Evolutionary conservation across 2,797 vertebrate genomes (phyloP).

Genomic region (Enteromius mattozi): DNA sequence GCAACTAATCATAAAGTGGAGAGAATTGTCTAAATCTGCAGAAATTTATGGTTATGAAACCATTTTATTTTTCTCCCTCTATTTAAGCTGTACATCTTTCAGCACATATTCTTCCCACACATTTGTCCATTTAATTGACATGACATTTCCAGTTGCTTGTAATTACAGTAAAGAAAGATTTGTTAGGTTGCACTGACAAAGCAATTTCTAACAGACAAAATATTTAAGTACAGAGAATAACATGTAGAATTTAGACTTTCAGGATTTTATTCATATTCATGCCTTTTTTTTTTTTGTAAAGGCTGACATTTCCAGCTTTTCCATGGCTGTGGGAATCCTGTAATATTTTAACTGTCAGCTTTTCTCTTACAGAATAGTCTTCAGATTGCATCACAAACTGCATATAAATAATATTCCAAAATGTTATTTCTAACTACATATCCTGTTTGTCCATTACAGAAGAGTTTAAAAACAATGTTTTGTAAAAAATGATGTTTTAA

Average conservation of each 20-base stretch:
- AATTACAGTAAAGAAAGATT: not conserved
- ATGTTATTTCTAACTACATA: not conserved
- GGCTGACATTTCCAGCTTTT: not conserved
- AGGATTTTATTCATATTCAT: not conserved
- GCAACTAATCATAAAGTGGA: not conserved
- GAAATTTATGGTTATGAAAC: not conserved
- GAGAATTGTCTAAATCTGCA: not conserved
- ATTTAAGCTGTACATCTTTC: not conserved
- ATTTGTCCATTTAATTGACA: not conserved
- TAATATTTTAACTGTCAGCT: not conserved
- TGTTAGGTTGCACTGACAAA: not conserved
- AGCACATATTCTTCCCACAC: not conserved
- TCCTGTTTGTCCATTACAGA: not conserved
- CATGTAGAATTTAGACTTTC: not conserved
- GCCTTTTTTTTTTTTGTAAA: not conserved
- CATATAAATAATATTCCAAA: not conserved
- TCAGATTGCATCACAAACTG: not conserved
- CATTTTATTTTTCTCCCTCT: not conserved
- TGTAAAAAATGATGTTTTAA: slow-evolving; percentile 37
- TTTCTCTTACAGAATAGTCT: not conserved
- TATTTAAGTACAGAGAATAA: not conserved
- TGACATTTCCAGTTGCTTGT: not conserved
- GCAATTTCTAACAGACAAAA: not conserved
- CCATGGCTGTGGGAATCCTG: not conserved
- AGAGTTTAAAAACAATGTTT: not conserved